These are phyloP conservation scores for Idaea aversata DNA, from an alignment of 2,888 invertebrate genomes.

Conservation along the genomic window DNA sequence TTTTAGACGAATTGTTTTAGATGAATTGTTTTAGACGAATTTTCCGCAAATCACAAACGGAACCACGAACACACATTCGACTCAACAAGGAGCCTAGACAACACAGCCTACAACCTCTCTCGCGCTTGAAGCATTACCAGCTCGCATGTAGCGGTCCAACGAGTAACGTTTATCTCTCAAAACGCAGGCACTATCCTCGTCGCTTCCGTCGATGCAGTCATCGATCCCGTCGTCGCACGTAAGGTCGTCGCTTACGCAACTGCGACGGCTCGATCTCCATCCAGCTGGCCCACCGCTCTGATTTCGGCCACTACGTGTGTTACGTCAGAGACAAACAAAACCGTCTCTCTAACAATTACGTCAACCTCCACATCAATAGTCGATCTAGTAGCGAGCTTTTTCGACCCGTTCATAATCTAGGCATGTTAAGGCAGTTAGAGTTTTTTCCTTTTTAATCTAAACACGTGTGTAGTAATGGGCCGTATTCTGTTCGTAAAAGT, in stretches of 20 bases:
- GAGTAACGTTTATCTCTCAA: constrained; percentile 63
- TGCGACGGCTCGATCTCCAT: constrained; percentile 70
- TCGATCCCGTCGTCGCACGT: constrained; percentile 81
- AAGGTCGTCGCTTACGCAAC: constrained; percentile 79
- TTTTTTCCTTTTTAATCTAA: constrained; percentile 22
- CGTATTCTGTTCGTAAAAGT: constrained; percentile 55
- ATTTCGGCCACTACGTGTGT: constrained; percentile 91
- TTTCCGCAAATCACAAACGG: too few relatives aligned
- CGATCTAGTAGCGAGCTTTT: constrained; percentile 71
- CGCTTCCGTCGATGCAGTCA: constrained; percentile 83
- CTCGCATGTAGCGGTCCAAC: constrained; percentile 28
- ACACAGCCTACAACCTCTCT: constrained; percentile 37
- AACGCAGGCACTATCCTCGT: constrained; percentile 80
- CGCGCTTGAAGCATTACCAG: constrained; percentile 37
- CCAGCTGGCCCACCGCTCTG: constrained; percentile 79
- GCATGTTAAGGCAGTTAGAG: constrained; percentile 45
- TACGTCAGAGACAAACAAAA: constrained; percentile 74
- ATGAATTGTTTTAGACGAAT: too few relatives aligned
- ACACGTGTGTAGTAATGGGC: constrained; percentile 22
- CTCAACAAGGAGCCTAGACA: not conserved
- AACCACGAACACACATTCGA: constrained; percentile 8
- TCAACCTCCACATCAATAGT: constrained; percentile 87
- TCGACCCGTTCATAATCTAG: constrained; percentile 34
- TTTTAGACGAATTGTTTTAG: too few relatives aligned
- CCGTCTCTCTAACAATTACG: constrained; percentile 82